A percentile compares a stretch with the other conserved stretches of the same genome.
Evolutionary conservation across 2,113 vertebrate species (phyloP).

Genomic region (Oryzias celebensis): DNA sequence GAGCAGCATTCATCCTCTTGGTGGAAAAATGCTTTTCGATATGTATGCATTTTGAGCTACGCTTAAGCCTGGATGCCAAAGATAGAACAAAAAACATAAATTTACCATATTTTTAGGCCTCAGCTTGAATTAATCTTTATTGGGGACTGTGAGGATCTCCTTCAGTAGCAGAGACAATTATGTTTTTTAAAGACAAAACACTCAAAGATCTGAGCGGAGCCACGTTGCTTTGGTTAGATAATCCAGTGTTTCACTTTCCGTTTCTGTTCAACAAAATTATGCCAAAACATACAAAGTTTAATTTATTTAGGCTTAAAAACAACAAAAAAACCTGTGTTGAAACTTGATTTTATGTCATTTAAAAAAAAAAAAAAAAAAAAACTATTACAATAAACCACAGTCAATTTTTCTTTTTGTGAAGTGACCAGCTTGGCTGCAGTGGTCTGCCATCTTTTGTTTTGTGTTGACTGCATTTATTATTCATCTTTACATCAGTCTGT

Average conservation of each 20-base stretch:
- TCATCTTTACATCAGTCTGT: constrained; percentile 79
- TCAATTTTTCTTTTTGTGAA: constrained; percentile 52
- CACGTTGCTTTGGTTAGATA: constrained; percentile 25
- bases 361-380: constrained; percentile 10
- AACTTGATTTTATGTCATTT: constrained; percentile 28
- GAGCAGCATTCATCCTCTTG: constrained; percentile 38
- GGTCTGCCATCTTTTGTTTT: constrained; percentile 76
- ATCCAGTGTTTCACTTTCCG: background rate
- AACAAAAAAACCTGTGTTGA: background rate
- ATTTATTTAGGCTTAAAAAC: background rate
- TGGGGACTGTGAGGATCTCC: constrained; percentile 35
- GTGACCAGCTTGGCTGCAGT: constrained; percentile 64
- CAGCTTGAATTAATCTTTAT: constrained; percentile 31
- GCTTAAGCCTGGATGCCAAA: constrained; percentile 26
- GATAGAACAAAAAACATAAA: constrained; percentile 31
- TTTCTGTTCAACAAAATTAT: background rate
- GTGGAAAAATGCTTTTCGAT: constrained; percentile 30
- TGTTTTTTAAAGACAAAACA: constrained; percentile 51
- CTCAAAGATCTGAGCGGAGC: constrained; percentile 20
- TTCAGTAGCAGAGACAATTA: constrained; percentile 50
- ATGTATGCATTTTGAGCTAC: constrained; percentile 33
- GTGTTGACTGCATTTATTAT: constrained; percentile 82
- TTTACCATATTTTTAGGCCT: constrained; percentile 26
- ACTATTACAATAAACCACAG: constrained; percentile 37
- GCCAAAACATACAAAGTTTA: background rate